Evolutionary conservation across 2,797 vertebrate genomes (phyloP), one percentile per base, ranked within the genome.

Genomic region (Knipowitschia caucasica): DNA sequence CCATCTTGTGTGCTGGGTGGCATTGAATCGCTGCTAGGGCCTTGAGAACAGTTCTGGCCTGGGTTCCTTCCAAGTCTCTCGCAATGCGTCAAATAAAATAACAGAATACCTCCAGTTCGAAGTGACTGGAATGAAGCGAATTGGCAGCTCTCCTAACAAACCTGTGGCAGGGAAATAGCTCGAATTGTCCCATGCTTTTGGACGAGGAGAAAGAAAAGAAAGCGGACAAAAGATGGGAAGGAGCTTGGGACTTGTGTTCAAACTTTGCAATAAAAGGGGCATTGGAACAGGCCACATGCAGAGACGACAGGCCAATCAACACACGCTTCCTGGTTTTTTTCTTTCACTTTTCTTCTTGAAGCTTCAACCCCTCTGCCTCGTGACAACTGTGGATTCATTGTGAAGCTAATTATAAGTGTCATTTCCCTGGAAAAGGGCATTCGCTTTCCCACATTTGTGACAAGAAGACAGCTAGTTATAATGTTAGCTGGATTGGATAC

Each of bases 211-310:
- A 51, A 51, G 56, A 46, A 62, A 65, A 67, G 53, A 58, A 72
- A 67, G 65, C 7, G 8, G 56, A 83, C 65, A 83, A 78, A 82
- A 69, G 59, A 67, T 60, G 81, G 73, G 76, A 75, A 72, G 56
- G 61, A 64, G 76, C 54, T 83, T 76, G 66, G 69, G 75, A 72
- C 81, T 78, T 85, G 81, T 85, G 81, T 89, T 77, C 73, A 81
- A 82, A 83, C 77, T 82, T 81, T 58, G 61, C 67, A 49, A 80
- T 70, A 75, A 73, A 44, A 80, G 62, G 62, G 25, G 49, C 29
- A 57, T 35, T 73, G 67, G 75, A 62, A 63, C 60, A 65, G 78
- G 85, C 75, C 80, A 69, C 88, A 86, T 53, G 80, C 83, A 80
- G 86, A 72, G 85, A 60, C 15, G 80, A 85, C 84, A 83, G 77